Percentiles rank a stretch among this genome's conserved stretches.
phyloP scores from a whole-genome alignment of 53 echinoderm and acorn worm species.

The Astropecten irregularis region DNA sequence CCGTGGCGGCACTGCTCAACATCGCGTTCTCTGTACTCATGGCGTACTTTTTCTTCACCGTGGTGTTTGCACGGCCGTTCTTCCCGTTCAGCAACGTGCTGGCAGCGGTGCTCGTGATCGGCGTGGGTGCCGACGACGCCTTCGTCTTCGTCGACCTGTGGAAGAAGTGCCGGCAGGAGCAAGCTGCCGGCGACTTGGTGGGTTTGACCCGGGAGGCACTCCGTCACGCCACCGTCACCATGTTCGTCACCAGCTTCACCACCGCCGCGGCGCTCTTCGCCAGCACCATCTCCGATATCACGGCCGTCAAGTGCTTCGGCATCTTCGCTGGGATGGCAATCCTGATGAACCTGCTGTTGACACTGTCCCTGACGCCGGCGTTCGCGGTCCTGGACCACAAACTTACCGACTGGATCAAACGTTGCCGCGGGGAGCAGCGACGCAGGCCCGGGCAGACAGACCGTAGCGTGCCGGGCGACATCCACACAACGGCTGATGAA shows the following conservation, averaged over 20 bases:
- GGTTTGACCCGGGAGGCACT: constrained; percentile 44
- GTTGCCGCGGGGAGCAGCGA: neutral
- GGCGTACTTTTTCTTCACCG: constrained; percentile 65
- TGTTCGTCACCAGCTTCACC: constrained; percentile 84
- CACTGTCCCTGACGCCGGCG: constrained; percentile 66
- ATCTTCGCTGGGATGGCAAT: constrained; percentile 71
- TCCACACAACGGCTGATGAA: no score
- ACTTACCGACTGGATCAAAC: neutral
- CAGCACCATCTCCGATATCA: constrained; percentile 55
- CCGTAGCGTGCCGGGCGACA: neutral
- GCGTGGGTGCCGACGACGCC: constrained; percentile 84
- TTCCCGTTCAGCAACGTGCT: constrained; percentile 73
- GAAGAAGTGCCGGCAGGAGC: constrained; percentile 47
- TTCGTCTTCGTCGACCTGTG: constrained; percentile 84
- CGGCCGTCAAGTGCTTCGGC: constrained; percentile 70
- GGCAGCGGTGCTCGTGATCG: constrained; percentile 59
- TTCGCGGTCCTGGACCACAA: neutral
- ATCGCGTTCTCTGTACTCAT: constrained; percentile 59
- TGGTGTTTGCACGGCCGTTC: constrained; percentile 57
- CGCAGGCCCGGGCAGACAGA: neutral
- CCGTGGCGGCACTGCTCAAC: constrained; percentile 49
- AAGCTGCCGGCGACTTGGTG: neutral
- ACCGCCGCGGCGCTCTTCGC: constrained; percentile 67
- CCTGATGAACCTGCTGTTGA: constrained; percentile 70
- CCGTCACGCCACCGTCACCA: constrained; percentile 63